Evolutionary conservation across 2,888 invertebrate species (phyloP).

Genomic region (Drosophila putrida): DNA sequence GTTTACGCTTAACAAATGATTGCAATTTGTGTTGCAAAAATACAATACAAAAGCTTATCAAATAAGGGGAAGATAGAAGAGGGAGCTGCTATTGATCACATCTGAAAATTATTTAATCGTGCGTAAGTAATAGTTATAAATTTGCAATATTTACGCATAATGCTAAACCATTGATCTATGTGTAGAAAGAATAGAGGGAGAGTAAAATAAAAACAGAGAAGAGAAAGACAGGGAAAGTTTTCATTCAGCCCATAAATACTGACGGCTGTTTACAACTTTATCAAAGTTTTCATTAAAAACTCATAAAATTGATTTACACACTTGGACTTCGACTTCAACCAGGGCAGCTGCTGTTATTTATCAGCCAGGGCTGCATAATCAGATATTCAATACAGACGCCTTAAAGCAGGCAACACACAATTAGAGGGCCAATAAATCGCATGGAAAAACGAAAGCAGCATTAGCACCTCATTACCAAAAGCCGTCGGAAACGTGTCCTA

Average conservation of each 20-base stretch:
- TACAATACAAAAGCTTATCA: slow-evolving; percentile 22
- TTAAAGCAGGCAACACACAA: slow-evolving; percentile 40
- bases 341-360: slow-evolving; percentile 65
- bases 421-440: slow-evolving; percentile 57
- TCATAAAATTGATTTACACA: slow-evolving; percentile 73
- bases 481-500: slow-evolving; percentile 50
- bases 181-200: not conserved
- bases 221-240: not conserved
- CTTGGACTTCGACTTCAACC: not conserved
- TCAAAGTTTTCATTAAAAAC: slow-evolving; percentile 67
- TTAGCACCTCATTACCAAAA: slow-evolving; percentile 72
- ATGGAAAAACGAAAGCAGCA: slow-evolving; percentile 41
- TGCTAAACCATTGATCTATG: slow-evolving; percentile 40
- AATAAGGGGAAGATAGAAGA: not conserved
- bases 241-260: slow-evolving; percentile 3
- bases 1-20: slow-evolving; percentile 72
- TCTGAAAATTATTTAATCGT: slow-evolving; percentile 80
- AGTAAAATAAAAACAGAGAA: too few relatives aligned
- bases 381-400: slow-evolving; percentile 34
- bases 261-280: slow-evolving; percentile 21
- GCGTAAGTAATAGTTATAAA: slow-evolving; percentile 78
- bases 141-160: slow-evolving; percentile 38
- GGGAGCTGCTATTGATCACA: slow-evolving; percentile 26
- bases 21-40: slow-evolving; percentile 61
- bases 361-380: slow-evolving; percentile 4